Conservation (phyloP, 2,797 vertebrate genomes). For the Naso thynnoides region DNA sequence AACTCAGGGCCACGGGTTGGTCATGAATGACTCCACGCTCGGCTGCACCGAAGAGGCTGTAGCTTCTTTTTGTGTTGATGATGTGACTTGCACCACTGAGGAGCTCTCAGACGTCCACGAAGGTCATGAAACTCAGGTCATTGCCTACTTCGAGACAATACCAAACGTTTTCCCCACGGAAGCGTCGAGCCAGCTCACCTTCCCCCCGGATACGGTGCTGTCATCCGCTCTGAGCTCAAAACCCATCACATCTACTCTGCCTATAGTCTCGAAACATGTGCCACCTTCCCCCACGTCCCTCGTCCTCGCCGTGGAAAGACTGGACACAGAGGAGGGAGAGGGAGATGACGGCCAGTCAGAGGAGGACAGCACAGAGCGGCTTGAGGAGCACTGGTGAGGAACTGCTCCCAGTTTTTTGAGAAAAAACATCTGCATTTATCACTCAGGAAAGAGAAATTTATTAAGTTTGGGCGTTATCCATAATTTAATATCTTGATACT, state of each 20-base stretch:
- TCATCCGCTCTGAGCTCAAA: conserved; percentile 78
- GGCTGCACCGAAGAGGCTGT: neutral
- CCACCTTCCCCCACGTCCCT: conserved; percentile 37
- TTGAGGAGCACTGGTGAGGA: conserved; percentile 83
- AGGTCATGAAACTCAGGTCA: conserved; percentile 54
- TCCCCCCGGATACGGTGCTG: conserved; percentile 70
- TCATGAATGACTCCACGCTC: neutral
- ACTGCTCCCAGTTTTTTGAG: neutral
- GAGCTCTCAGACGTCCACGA: conserved; percentile 31
- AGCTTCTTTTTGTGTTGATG: conserved; percentile 49
- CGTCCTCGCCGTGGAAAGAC: conserved; percentile 59
- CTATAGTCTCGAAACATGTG: conserved; percentile 82
- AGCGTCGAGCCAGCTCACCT: conserved; percentile 16
- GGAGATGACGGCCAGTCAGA: conserved; percentile 47
- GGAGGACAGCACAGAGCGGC: conserved; percentile 58
- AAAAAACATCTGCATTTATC: neutral
- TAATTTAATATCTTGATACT: no score
- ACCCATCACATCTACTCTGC: conserved; percentile 85
- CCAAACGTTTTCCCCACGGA: conserved; percentile 67
- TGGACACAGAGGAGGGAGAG: conserved; percentile 61
- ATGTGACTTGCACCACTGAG: conserved; percentile 37
- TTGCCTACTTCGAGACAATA: conserved; percentile 83
- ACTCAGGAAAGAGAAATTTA: no score
- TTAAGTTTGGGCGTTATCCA: no score
- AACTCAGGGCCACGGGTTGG: conserved; percentile 44